A percentile compares a stretch with the other conserved stretches of the same genome.
These are phyloP conservation scores for Drosophila serrata DNA, from an alignment of 1,140 invertebrate species.

Conservation along the genomic window DNA sequence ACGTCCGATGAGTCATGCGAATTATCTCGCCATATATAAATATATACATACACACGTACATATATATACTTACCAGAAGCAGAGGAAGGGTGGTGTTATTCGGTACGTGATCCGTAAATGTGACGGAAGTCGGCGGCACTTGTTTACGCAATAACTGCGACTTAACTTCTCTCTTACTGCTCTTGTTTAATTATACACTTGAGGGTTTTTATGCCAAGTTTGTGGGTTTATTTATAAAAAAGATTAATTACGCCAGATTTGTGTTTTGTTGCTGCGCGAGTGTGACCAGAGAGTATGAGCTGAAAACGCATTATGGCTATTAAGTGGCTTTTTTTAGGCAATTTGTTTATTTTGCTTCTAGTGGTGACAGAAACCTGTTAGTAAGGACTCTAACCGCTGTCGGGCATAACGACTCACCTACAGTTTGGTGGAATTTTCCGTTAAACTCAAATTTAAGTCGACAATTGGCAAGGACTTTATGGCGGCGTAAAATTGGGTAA, in stretches of 20 bases:
- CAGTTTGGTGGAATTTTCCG: too few species aligned
- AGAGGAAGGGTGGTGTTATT: conserved; percentile 8
- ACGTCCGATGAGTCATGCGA: conserved; percentile 63
- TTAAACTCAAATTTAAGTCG: not conserved
- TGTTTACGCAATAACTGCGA: not conserved
- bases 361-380: not conserved
- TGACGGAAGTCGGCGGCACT: not conserved
- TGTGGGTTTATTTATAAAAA: conserved; percentile 24
- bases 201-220: not conserved
- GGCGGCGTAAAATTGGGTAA: too few species aligned
- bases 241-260: conserved; percentile 21
- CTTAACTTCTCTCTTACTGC: not conserved
- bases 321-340: too few species aligned
- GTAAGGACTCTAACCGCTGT: not conserved
- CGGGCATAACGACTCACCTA: too few species aligned
- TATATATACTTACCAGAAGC: conserved; percentile 21
- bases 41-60: not conserved
- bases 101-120: conserved; percentile 2
- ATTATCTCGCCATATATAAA: conserved; percentile 13
- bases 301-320: not conserved
- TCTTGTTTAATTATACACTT: not conserved
- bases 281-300: not conserved
- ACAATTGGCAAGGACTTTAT: too few species aligned
- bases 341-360: not conserved
- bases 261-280: conserved; percentile 17